Percentiles rank a stretch among this genome's conserved stretches.
Conservation (phyloP, 2,113 vertebrate species). For the Lampris incognitus region DNA sequence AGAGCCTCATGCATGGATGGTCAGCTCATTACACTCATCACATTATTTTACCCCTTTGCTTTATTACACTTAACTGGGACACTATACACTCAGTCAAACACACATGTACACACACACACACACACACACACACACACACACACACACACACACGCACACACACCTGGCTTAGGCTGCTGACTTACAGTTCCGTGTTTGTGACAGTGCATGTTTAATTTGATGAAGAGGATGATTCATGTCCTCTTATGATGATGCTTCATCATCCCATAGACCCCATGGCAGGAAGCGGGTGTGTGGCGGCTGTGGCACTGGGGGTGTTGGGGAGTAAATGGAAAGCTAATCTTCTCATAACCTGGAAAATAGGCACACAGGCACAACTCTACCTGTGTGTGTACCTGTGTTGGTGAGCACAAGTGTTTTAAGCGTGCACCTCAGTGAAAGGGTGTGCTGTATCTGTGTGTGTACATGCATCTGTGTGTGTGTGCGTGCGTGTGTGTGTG, state of each 20-base stretch:
- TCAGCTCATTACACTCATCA: constrained; percentile 81
- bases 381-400: constrained; percentile 27
- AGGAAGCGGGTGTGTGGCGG: constrained; percentile 29
- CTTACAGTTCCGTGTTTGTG: constrained; percentile 59
- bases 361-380: constrained; percentile 50
- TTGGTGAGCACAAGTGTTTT: constrained; percentile 26
- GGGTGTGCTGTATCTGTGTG: constrained; percentile 9
- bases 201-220: constrained; percentile 71
- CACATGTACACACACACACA: constrained; percentile 47
- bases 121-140: constrained; percentile 7
- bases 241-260: constrained; percentile 65
- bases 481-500: constrained; percentile 12
- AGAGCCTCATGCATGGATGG: constrained; percentile 70
- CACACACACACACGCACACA: constrained; percentile 9
- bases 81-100: constrained; percentile 66
- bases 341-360: constrained; percentile 72
- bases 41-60: constrained; percentile 77
- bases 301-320: constrained; percentile 42
- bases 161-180: constrained; percentile 46
- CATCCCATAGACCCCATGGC: constrained; percentile 55
- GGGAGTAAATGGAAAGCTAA: constrained; percentile 69
- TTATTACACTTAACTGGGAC: constrained; percentile 80
- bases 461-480: constrained; percentile 12
- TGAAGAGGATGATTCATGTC: constrained; percentile 72
- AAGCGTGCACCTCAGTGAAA: no score